phyloP scores from a whole-genome alignment of 1,140 invertebrate genomes.

The Propsilocerus akamusi region DNA sequence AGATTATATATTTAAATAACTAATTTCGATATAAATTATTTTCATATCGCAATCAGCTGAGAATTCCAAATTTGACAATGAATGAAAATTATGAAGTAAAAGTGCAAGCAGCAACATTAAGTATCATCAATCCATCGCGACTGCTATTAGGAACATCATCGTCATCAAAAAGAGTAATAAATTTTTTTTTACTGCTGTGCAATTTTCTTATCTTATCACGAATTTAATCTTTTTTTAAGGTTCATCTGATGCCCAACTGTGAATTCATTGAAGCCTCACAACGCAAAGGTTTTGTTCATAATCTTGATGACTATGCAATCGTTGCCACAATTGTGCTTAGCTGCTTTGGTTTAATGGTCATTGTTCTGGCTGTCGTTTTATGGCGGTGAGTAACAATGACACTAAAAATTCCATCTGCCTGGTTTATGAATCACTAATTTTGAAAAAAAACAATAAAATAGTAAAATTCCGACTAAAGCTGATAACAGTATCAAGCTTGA shows the following conservation, averaged over 20 bases:
- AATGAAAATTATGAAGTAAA: constrained; percentile 56
- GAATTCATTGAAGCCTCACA: neutral
- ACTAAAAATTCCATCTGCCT: neutral
- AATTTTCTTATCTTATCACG: too few relatives aligned
- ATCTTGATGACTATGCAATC: neutral
- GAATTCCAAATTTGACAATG: constrained; percentile 52
- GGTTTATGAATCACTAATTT: neutral
- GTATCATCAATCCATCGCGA: constrained; percentile 45
- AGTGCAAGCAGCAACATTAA: constrained; percentile 50
- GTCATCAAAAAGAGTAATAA: constrained; percentile 9
- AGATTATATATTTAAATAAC: neutral
- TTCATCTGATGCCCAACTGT: neutral
- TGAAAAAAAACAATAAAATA: neutral
- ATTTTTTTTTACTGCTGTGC: neutral
- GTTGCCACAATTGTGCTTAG: constrained; percentile 32
- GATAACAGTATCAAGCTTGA: too few relatives aligned
- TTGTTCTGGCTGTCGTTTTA: constrained; percentile 47
- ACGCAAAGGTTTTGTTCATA: neutral
- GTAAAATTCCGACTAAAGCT: neutral
- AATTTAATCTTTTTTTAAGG: too few relatives aligned
- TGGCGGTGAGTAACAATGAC: constrained; percentile 46
- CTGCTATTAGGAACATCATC: constrained; percentile 45
- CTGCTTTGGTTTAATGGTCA: constrained; percentile 46
- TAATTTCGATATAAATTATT: neutral
- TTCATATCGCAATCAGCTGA: constrained; percentile 30